Evolutionary conservation across 1,140 invertebrate species (phyloP).

Genomic region (Leptopilina boulardi): DNA sequence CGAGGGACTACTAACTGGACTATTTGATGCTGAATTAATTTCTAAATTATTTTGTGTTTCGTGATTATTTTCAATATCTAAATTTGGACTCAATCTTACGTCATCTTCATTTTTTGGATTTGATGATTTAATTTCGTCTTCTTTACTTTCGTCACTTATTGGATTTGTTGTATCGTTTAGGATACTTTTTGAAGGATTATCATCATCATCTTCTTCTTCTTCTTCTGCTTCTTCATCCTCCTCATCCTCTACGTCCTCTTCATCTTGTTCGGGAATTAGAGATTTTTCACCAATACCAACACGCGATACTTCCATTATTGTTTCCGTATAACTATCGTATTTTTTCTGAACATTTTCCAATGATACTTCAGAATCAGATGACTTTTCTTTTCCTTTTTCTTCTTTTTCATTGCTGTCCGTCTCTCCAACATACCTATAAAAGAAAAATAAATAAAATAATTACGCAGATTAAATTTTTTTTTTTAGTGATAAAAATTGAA

Average conservation of each 20-base stretch:
- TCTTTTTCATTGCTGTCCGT: background rate
- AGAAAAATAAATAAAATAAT: background rate
- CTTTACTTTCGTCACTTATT: constrained; percentile 19
- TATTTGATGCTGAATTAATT: constrained; percentile 41
- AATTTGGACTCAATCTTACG: constrained; percentile 40
- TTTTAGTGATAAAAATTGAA: background rate
- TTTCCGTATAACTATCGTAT: constrained; percentile 63
- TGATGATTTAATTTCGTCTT: constrained; percentile 40
- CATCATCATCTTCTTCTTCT: background rate
- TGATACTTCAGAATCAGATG: constrained; percentile 4
- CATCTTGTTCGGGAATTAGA: constrained; percentile 49
- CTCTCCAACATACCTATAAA: background rate
- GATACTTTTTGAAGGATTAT: constrained; percentile 32
- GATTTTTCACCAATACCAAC: background rate
- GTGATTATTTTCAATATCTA: constrained; percentile 20
- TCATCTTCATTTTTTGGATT: constrained; percentile 47
- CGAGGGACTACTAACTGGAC: constrained; percentile 48
- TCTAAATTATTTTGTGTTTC: background rate
- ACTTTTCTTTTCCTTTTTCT: constrained; percentile 29
- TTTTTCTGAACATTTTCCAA: constrained; percentile 46
- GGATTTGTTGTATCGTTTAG: background rate
- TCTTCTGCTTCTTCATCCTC: too few relatives aligned
- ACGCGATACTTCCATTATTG: constrained; percentile 65
- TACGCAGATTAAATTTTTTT: too few relatives aligned
- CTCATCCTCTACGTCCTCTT: too few relatives aligned